phyloP scores from a whole-genome alignment of 2,888 invertebrate species.

The Congeria kusceri region DNA sequence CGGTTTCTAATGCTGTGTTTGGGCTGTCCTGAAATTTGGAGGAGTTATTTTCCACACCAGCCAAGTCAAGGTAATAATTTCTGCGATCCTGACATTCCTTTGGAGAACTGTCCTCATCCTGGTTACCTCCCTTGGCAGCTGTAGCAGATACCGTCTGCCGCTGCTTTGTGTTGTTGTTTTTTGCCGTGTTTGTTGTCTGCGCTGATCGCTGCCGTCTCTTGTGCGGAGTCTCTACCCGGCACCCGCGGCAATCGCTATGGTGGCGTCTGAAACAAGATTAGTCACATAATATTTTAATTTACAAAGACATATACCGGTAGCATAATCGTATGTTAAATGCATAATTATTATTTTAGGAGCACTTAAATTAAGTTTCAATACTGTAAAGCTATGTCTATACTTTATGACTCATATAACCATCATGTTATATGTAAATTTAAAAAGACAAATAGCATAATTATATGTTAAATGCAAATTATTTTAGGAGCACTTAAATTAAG shows the following conservation, averaged over 20 bases:
- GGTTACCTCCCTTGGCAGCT: conserved; percentile 47
- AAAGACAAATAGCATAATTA: no score
- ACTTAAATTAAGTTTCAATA: no score
- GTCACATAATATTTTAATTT: no score
- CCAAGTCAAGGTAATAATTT: conserved; percentile 85
- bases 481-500: no score
- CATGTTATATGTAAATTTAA: no score
- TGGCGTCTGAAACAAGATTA: conserved; percentile 79
- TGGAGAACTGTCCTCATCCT: conserved; percentile 63
- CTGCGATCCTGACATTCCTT: conserved; percentile 80
- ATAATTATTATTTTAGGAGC: no score
- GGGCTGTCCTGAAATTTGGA: conserved; percentile 69
- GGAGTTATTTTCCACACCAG: conserved; percentile 84
- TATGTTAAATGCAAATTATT: no score
- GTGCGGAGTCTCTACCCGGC: conserved; percentile 69
- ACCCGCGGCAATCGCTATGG: conserved; percentile 76
- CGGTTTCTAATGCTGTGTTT: conserved; percentile 55
- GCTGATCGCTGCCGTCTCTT: conserved; percentile 72
- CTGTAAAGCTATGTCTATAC: no score
- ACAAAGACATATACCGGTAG: no score
- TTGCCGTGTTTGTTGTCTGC: conserved; percentile 50
- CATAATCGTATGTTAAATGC: no score
- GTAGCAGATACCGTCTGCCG: conserved; percentile 30
- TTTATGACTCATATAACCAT: no score
- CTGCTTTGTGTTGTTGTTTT: conserved; percentile 56